Percentiles rank a stretch among this genome's conserved stretches.
These are phyloP conservation scores for Xiphydria camelus DNA, from an alignment of 2,888 invertebrate species.

Conservation along the genomic window DNA sequence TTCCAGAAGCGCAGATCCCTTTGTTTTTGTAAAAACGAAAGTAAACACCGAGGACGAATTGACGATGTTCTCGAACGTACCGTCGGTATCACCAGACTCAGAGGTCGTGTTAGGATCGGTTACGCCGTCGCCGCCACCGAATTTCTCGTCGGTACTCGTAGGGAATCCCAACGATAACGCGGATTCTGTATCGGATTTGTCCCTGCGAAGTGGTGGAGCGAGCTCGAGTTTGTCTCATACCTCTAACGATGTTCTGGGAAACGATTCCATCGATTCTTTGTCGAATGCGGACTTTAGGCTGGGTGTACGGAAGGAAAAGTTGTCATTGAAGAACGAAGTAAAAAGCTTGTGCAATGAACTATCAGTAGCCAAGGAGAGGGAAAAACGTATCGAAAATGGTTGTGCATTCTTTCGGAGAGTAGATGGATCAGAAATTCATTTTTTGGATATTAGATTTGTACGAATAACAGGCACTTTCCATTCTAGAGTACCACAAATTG, in stretches of 20 bases:
- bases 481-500: constrained; percentile 18
- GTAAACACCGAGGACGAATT: constrained; percentile 35
- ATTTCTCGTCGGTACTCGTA: constrained; percentile 37
- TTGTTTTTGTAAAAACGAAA: constrained; percentile 7
- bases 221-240: constrained; percentile 34
- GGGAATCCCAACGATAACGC: constrained; percentile 38
- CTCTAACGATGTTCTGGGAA: constrained; percentile 32
- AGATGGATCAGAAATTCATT: no score
- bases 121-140: constrained; percentile 31
- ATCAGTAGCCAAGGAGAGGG: constrained; percentile 56
- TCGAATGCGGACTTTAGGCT: constrained; percentile 8
- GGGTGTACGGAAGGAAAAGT: constrained; percentile 21
- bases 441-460: not conserved
- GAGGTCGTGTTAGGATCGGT: no score
- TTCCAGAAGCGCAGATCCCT: no score
- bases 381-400: constrained; percentile 60
- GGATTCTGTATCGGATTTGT: constrained; percentile 42
- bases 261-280: constrained; percentile 12
- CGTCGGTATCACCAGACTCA: constrained; percentile 30
- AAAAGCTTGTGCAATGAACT: constrained; percentile 61
- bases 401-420: no score
- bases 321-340: constrained; percentile 59
- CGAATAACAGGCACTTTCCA: no score
- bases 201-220: constrained; percentile 34
- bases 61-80: constrained; percentile 36